Evolutionary conservation across 2,888 invertebrate genomes (phyloP).

Genomic region (Petrolisthes manimaculis): DNA sequence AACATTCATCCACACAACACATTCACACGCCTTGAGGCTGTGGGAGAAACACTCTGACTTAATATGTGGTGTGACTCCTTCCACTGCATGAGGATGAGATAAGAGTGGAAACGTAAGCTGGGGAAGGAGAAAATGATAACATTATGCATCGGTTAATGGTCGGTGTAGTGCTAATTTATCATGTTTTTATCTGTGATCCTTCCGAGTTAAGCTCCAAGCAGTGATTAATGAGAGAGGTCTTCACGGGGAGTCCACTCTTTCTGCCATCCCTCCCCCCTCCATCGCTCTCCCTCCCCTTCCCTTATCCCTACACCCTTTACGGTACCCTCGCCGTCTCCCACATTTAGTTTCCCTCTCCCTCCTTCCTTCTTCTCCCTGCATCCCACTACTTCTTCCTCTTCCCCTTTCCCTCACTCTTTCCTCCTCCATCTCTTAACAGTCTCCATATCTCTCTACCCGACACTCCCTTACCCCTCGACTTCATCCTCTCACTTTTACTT

Average conservation of each 20-base stretch:
- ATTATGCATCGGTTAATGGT: constrained; percentile 13
- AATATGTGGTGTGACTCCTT: not conserved
- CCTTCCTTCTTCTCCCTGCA: not conserved
- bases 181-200: constrained; percentile 36
- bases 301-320: not conserved
- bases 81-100: not conserved
- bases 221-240: constrained; percentile 36
- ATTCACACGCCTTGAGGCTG: too few species aligned
- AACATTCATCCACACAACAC: too few species aligned
- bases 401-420: not conserved
- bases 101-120: constrained; percentile 5
- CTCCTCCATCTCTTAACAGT: not conserved
- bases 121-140: constrained; percentile 21
- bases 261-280: not conserved
- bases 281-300: not conserved
- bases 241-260: constrained; percentile 14
- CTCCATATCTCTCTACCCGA: not conserved
- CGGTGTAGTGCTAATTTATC: constrained; percentile 31
- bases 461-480: too few species aligned
- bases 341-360: not conserved
- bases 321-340: not conserved
- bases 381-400: not conserved
- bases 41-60: not conserved
- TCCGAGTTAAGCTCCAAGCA: constrained; percentile 31
- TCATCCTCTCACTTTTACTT: too few species aligned